Percentiles rank a stretch among this genome's conserved stretches.
These are phyloP conservation scores for Vanessa atalanta DNA, from an alignment of 1,140 invertebrate species.

Conservation along the genomic window DNA sequence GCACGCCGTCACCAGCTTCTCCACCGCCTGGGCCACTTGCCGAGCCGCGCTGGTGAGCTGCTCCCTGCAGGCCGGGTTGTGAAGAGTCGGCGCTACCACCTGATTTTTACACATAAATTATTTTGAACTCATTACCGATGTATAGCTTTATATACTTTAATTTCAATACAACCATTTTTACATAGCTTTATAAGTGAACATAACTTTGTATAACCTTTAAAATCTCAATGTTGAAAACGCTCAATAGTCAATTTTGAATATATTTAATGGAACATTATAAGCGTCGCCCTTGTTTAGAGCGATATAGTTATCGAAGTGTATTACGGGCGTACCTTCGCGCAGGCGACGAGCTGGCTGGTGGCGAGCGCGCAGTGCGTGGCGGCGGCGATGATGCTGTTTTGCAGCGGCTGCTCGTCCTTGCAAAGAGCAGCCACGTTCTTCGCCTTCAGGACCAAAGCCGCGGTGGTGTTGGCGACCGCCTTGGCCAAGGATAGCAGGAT, in stretches of 20 bases:
- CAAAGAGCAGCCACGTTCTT: slow-evolving; percentile 96
- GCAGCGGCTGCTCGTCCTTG: slow-evolving; percentile 85
- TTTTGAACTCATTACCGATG: too few relatives aligned
- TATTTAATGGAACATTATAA: too few relatives aligned
- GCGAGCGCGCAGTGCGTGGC: slow-evolving; percentile 98
- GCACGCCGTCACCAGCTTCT: slow-evolving; percentile 93
- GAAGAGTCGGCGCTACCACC: slow-evolving; percentile 92
- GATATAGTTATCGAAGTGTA: neutral
- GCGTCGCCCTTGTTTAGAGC: too few relatives aligned
- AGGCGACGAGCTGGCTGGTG: slow-evolving; percentile 98
- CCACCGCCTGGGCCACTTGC: slow-evolving; percentile 95
- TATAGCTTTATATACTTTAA: too few relatives aligned
- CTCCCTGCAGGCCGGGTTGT: slow-evolving; percentile 95
- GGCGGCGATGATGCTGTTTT: slow-evolving; percentile 95
- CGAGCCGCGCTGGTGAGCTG: slow-evolving; percentile 95
- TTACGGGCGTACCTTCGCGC: slow-evolving; percentile 88
- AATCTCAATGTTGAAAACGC: too few relatives aligned
- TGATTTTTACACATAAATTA: slow-evolving; percentile 31
- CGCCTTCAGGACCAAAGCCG: slow-evolving; percentile 95
- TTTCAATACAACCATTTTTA: too few relatives aligned
- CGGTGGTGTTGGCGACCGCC: slow-evolving; percentile 97
- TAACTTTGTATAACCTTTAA: too few relatives aligned
- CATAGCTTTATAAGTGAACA: too few relatives aligned
- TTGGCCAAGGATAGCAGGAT: slow-evolving; percentile 95
- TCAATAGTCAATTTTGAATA: too few relatives aligned